Percentiles rank a stretch among this genome's conserved stretches.
Evolutionary conservation across 1,140 invertebrate species (phyloP).

Genomic region (Leptestheria dahalacensis): DNA sequence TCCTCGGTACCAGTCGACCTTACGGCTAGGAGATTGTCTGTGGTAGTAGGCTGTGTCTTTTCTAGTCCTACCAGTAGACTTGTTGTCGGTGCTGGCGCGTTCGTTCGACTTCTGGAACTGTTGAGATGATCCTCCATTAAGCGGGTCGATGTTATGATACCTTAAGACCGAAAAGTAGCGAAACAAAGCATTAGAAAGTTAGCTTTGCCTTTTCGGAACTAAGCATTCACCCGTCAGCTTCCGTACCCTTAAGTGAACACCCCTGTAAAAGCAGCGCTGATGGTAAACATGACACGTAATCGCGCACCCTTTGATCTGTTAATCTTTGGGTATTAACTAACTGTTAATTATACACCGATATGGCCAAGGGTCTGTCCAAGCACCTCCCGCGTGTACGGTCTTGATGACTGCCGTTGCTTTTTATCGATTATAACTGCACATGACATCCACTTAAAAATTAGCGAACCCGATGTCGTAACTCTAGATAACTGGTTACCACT

Average conservation of each 20-base stretch:
- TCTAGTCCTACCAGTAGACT: slow-evolving; percentile 17
- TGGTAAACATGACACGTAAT: too few relatives aligned
- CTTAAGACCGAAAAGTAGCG: slow-evolving; percentile 27
- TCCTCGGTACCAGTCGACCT: slow-evolving; percentile 26
- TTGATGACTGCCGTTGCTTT: not conserved
- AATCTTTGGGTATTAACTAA: slow-evolving; percentile 23
- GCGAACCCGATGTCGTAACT: too few relatives aligned
- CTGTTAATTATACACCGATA: slow-evolving; percentile 9
- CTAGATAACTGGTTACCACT: too few relatives aligned
- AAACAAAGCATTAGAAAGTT: slow-evolving; percentile 21
- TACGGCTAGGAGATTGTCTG: slow-evolving; percentile 16
- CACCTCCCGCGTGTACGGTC: not conserved
- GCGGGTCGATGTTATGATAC: slow-evolving; percentile 36
- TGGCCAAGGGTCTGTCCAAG: not conserved
- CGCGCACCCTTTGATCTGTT: too few relatives aligned
- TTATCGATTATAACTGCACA: not conserved
- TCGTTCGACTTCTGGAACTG: slow-evolving; percentile 33
- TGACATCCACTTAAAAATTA: not conserved
- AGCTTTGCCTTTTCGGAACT: too few relatives aligned
- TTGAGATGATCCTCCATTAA: slow-evolving; percentile 32
- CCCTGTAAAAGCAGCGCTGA: too few relatives aligned
- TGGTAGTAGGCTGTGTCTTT: slow-evolving; percentile 17
- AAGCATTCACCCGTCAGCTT: too few relatives aligned
- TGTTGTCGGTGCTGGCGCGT: slow-evolving; percentile 29
- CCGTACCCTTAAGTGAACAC: too few relatives aligned